phyloP scores from a whole-genome alignment of 2,113 vertebrate species.

The Myiopsitta monachus region DNA sequence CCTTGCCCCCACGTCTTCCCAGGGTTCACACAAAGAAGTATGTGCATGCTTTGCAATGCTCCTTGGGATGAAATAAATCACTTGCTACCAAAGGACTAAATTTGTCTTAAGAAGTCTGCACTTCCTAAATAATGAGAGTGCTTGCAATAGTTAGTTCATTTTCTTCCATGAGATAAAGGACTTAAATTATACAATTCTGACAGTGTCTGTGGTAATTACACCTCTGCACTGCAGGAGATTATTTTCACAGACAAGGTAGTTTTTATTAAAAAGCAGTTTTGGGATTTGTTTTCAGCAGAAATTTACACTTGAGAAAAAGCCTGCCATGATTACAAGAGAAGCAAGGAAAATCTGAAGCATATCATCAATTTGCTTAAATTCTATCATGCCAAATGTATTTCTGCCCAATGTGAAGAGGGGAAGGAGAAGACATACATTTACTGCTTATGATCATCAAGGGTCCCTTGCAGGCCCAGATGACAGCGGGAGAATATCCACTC shows the following conservation, averaged over 20 bases:
- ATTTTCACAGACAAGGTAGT: background rate
- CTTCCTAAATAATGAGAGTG: background rate
- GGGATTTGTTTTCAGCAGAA: background rate
- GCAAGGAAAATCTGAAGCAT: background rate
- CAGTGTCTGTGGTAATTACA: background rate
- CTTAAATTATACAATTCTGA: background rate
- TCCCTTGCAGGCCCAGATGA: background rate
- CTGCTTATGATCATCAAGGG: background rate
- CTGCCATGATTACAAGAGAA: background rate
- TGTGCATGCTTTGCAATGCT: background rate
- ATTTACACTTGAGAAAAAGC: background rate
- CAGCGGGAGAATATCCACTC: background rate
- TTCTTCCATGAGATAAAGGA: background rate
- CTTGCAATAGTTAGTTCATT: background rate
- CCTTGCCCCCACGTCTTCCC: background rate
- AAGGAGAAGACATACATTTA: background rate
- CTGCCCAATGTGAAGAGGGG: background rate
- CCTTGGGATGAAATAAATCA: background rate
- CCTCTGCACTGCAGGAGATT: background rate
- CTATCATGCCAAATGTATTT: background rate
- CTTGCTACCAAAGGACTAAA: background rate
- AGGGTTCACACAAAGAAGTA: background rate
- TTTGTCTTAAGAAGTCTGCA: background rate
- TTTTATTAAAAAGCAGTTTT: background rate
- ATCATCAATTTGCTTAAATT: background rate